A percentile compares a stretch with the other conserved stretches of the same genome.
phyloP scores from a whole-genome alignment of 2,113 vertebrate species.

The Tylochromis polylepis region DNA sequence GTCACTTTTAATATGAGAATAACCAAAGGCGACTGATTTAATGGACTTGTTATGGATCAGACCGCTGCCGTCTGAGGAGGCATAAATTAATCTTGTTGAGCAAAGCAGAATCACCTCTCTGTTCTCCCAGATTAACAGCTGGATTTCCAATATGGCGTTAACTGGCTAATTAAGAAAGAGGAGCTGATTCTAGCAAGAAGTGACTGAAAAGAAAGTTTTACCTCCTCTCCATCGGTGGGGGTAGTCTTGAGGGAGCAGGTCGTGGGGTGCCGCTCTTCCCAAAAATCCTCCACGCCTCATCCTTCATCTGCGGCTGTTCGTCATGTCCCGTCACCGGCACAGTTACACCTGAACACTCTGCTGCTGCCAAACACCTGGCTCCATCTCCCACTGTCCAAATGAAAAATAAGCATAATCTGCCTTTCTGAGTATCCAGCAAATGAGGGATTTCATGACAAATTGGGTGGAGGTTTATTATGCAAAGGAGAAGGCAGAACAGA shows the following conservation, averaged over 20 bases:
- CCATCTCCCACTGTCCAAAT: conserved; percentile 99
- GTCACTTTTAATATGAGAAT: not conserved
- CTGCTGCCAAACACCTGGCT: conserved; percentile 99
- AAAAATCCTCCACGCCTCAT: conserved; percentile 95
- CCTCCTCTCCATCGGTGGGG: conserved; percentile 49
- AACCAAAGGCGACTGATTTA: conserved; percentile 14
- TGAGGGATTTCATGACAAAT: conserved; percentile 99
- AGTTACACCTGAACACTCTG: conserved; percentile 99
- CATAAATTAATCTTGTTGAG: conserved; percentile 61
- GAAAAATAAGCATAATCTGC: conserved; percentile 99
- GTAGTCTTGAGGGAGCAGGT: conserved; percentile 85
- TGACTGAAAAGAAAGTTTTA: conserved; percentile 64
- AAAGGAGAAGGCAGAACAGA: conserved; percentile 85
- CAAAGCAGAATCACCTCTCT: conserved; percentile 48
- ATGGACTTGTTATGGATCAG: conserved; percentile 45
- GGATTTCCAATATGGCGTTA: conserved; percentile 67
- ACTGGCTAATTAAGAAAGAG: conserved; percentile 71
- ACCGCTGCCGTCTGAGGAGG: conserved; percentile 41
- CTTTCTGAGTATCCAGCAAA: conserved; percentile 98
- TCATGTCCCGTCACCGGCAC: conserved; percentile 97
- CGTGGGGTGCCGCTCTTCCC: conserved; percentile 84
- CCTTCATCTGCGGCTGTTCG: conserved; percentile 94
- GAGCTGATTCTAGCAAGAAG: conserved; percentile 70
- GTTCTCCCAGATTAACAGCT: conserved; percentile 59
- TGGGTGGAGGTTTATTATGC: conserved; percentile 86